Evolutionary conservation across 2,888 invertebrate genomes (phyloP), one percentile per base, ranked within the genome.

Genomic region (Drosophila emarginata): DNA sequence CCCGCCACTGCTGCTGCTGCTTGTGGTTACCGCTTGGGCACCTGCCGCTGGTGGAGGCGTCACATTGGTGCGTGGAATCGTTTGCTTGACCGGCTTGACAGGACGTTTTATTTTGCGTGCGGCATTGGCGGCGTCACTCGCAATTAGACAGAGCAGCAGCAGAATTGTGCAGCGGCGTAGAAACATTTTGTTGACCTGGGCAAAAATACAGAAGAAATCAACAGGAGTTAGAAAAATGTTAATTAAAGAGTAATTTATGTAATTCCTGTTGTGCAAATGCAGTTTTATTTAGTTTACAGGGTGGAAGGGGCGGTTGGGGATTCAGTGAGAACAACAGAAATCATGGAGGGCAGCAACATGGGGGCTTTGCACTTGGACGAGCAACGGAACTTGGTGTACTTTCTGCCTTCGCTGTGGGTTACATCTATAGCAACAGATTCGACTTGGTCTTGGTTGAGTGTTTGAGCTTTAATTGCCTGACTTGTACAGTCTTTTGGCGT

Each of bases 61-160:
- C 62, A 88, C 88, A 81, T 89, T 89, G 23, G 80, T 89, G 72
- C 89, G 89, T 63, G 89, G 89, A 83, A 85, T 81, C 59, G 89
- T 89, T 76, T 76, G 76, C 87, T 90, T 85, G 69, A 88, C 89
- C 67, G 89, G 89, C 74, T 89, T 89, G 72, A 90, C 90, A 78
- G 91, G 91, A 82, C 91, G 90, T 76, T 91, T 91, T 63, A 85
- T 90, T 82, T 91, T 91, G 74, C 91, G 91, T 71, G 90, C 90
- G 67, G 90, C 90, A 64, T 85, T 79, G 76, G 88, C 90, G 74
- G 88, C 90, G 73, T 87, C 85, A 80, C 90, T 89, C 69, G 90
- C 86, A 78, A 91, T 85, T 77, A 91, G 77, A 70, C 91, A 89
- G 75, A 91, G 77, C 80, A 91, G 81, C 61, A 91, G 76, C 73